A percentile compares a stretch with the other conserved stretches of the same genome.
Evolutionary conservation across 2,113 vertebrate genomes (phyloP).

Genomic region (Lagopus leucura): DNA sequence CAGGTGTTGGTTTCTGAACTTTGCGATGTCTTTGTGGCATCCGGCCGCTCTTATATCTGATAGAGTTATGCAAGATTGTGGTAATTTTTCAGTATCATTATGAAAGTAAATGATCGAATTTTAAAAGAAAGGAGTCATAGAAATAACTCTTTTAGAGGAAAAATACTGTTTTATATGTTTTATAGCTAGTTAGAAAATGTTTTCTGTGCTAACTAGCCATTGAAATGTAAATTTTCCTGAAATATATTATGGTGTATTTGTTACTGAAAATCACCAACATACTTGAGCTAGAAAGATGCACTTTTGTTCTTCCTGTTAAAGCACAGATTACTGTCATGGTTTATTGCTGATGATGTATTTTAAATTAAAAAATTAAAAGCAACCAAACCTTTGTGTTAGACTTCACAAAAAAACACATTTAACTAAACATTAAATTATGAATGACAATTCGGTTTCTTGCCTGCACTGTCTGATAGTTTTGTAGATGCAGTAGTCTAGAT

Average conservation of each 20-base stretch:
- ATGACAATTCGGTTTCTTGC: neutral
- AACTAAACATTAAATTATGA: neutral
- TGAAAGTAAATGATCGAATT: neutral
- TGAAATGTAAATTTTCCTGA: neutral
- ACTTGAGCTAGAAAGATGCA: neutral
- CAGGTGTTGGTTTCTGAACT: neutral
- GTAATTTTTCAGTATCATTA: neutral
- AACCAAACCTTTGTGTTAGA: neutral
- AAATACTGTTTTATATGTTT: neutral
- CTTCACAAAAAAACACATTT: neutral
- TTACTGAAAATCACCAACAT: neutral
- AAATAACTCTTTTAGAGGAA: neutral
- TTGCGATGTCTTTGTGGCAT: neutral
- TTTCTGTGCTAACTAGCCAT: neutral
- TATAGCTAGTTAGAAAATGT: neutral
- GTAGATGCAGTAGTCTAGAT: neutral
- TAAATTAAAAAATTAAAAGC: neutral
- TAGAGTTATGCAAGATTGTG: neutral
- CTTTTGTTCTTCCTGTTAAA: neutral
- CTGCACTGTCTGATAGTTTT: neutral
- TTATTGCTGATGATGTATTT: neutral
- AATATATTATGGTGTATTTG: neutral
- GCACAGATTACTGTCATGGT: neutral
- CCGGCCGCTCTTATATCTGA: neutral
- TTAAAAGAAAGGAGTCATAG: neutral